Conservation (phyloP, 2,888 invertebrate genomes). For the Athrips mouffetella region DNA sequence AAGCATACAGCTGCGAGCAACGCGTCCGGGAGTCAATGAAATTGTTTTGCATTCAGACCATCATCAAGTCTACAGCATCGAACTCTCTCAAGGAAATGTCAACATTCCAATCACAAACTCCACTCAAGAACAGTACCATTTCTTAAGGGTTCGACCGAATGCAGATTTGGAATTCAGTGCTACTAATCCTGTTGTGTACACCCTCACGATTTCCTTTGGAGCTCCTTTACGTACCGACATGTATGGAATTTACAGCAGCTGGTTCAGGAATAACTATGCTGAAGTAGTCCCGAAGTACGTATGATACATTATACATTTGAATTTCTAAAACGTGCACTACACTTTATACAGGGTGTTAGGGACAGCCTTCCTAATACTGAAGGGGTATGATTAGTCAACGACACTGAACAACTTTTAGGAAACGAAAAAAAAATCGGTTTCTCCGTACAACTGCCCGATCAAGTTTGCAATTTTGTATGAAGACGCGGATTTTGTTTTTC, state of each 20-base stretch:
- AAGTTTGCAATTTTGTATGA: no score
- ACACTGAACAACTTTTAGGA: no score
- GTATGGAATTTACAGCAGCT: conserved; percentile 65
- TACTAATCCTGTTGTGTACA: conserved; percentile 34
- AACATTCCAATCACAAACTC: conserved; percentile 23
- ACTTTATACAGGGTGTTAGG: no score
- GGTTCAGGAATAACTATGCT: conserved; percentile 47
- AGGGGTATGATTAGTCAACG: no score
- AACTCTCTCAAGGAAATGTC: conserved; percentile 43
- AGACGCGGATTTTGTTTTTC: no score
- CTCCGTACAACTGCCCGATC: no score
- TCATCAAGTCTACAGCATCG: conserved; percentile 47
- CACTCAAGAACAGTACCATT: conserved; percentile 39
- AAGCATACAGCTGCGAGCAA: conserved; percentile 49
- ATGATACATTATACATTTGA: no score
- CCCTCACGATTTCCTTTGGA: conserved; percentile 42
- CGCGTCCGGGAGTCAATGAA: conserved; percentile 41
- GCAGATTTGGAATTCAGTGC: conserved; percentile 38
- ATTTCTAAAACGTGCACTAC: no score
- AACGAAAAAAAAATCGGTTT: no score
- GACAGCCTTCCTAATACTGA: no score
- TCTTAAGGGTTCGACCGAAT: conserved; percentile 37
- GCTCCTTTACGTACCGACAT: conserved; percentile 55
- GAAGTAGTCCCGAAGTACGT: conserved; percentile 41
- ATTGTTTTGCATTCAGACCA: conserved; percentile 58